Evolutionary conservation across 2,888 invertebrate genomes (phyloP), one percentile per base, ranked within the genome.

Genomic region (Aethes cnicana): DNA sequence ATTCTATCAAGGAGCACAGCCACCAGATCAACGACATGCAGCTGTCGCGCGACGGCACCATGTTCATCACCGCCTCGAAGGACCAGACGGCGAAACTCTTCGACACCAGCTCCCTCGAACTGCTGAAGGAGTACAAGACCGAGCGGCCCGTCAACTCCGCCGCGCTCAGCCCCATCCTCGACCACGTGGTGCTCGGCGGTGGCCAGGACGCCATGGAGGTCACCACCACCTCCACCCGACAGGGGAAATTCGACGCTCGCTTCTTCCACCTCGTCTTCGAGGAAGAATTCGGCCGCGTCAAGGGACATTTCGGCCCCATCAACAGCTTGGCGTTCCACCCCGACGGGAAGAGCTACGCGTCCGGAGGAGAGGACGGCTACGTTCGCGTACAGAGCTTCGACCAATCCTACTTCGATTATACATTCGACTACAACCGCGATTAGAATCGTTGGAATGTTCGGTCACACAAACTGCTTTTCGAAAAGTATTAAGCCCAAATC

Each of bases 181-280:
- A 99, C 81, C 99, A 99, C 89, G 99, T 99, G 4, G 96, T 98
- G 1, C 91, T 99, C 33, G 99, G 99, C 54, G 99, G 99, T 81
- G 99, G 99, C 68, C 99, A 99, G 90, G 99, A 99, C 82, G 99
- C 99, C 50, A 98, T 98, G 97, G 98, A 98, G 73, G 99, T 99
- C 53, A 98, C 98, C 33, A 98, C 97, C 1, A 98, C 98, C 0
- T 96, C 97, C 0, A 94, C 97, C 0, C 92, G 97, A 64, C 94
- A 96, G 56, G 99, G 99, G 44, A 99, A 99, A 90, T 99, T 99
- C 78, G 99, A 99, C 80, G 97, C 95, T 82, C 82, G 94, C 33
- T 97, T 98, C 90, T 99, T 95, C 92, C 98, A 98, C 81, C 89
- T 98, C 68, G 94, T 98, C 16, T 98, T 97, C 81, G 98, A 98